Evolutionary conservation across 2,113 vertebrate genomes (phyloP).

Genomic region (Blennius ocellaris): DNA sequence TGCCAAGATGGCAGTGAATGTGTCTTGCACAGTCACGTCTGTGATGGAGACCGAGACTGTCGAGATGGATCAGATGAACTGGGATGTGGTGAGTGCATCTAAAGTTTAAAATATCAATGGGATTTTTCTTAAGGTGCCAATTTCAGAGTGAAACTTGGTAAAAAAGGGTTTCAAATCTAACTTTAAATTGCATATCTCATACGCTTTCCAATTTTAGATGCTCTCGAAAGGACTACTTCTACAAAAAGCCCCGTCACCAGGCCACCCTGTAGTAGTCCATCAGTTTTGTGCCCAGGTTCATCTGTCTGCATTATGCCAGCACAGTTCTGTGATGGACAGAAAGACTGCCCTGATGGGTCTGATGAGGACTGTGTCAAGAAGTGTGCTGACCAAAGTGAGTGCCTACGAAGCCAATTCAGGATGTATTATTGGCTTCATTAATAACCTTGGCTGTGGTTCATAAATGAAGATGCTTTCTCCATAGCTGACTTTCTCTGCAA

Average conservation of each 20-base stretch:
- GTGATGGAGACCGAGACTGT: constrained; percentile 88
- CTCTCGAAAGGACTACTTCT: neutral
- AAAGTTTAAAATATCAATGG: too few relatives aligned
- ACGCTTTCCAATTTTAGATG: neutral
- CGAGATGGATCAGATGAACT: constrained; percentile 86
- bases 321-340: constrained; percentile 85
- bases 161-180: neutral
- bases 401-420: too few relatives aligned
- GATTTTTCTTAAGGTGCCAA: neutral
- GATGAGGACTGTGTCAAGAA: constrained; percentile 82
- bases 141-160: too few relatives aligned
- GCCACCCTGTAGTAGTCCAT: constrained; percentile 74
- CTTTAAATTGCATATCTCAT: neutral
- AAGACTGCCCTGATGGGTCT: constrained; percentile 88
- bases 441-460: accelerated
- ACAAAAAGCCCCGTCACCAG: neutral
- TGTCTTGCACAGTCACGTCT: constrained; percentile 80
- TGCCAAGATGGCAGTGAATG: constrained; percentile 82
- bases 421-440: too few relatives aligned
- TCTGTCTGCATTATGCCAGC: constrained; percentile 76
- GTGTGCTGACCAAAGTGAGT: constrained; percentile 82
- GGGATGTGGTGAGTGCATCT: constrained; percentile 41
- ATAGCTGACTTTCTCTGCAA: constrained; percentile 81
- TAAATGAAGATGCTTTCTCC: neutral
- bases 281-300: constrained; percentile 77